Conservation (phyloP, 2,113 vertebrate genomes). For the Struthio camelus region DNA sequence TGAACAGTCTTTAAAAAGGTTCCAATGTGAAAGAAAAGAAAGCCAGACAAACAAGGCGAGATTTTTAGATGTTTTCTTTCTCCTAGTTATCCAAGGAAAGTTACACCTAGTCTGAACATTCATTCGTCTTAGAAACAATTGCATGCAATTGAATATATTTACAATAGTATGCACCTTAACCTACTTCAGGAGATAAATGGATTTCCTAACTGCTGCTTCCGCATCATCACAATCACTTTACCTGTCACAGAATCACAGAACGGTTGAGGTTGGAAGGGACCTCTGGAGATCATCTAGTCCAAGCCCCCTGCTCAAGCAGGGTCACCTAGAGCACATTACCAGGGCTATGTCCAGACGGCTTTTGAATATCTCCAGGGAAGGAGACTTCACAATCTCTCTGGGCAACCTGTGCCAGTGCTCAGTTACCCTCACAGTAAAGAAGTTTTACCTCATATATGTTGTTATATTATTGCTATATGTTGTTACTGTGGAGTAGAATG, state of each 20-base stretch:
- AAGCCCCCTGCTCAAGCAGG: too few species aligned
- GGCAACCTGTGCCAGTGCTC: too few species aligned
- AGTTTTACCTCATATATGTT: too few species aligned
- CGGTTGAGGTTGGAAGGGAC: too few species aligned
- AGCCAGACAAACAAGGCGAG: background rate
- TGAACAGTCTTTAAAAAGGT: background rate
- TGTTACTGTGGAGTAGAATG: background rate
- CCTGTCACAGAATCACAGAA: too few species aligned
- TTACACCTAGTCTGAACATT: background rate
- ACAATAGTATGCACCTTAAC: background rate
- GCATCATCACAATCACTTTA: background rate
- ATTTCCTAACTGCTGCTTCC: background rate
- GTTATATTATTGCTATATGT: too few species aligned
- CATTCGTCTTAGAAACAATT: background rate
- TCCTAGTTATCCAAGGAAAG: background rate
- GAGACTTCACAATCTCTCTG: too few species aligned
- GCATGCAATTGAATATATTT: background rate
- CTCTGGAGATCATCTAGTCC: too few species aligned
- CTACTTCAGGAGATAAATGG: background rate
- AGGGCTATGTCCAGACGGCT: too few species aligned
- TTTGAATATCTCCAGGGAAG: too few species aligned
- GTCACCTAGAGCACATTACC: too few species aligned
- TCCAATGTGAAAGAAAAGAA: background rate
- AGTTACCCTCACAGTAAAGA: too few species aligned
- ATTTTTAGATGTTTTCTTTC: background rate